phyloP scores from a whole-genome alignment of 2,888 invertebrate genomes.

The Euzetes globulus region DNA sequence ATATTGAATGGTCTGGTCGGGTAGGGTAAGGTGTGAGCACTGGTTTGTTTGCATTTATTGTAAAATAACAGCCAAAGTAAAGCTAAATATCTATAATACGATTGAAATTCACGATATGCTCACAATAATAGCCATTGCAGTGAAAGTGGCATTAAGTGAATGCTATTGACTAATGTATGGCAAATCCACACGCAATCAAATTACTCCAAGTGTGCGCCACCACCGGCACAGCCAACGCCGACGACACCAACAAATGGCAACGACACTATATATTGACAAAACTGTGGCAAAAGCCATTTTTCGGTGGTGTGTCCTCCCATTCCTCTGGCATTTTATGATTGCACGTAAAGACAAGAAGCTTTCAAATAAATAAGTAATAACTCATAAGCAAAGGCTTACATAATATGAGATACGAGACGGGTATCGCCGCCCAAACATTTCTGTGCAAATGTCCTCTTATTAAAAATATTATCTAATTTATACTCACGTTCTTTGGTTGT shows the following conservation, averaged over 20 bases:
- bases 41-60: neutral
- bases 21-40: too few relatives aligned
- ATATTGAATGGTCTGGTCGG: neutral
- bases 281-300: neutral
- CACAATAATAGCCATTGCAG: neutral
- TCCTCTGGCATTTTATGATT: slow-evolving; percentile 1
- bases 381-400: slow-evolving; percentile 1
- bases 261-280: neutral
- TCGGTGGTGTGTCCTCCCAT: neutral
- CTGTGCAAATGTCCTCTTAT: neutral
- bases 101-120: slow-evolving; percentile 23
- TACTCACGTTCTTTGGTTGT: neutral
- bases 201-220: neutral
- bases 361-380: slow-evolving; percentile 28
- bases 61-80: neutral
- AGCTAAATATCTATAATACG: slow-evolving; percentile 7
- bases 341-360: slow-evolving; percentile 28
- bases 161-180: slow-evolving; percentile 25
- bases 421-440: neutral
- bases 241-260: neutral
- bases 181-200: slow-evolving; percentile 28
- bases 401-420: neutral
- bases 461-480: neutral
- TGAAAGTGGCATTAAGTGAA: slow-evolving; percentile 26
- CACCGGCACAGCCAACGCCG: neutral